A percentile compares a stretch with the other conserved stretches of the same genome.
phyloP scores from a whole-genome alignment of 2,113 vertebrate genomes.

The Grammomys surdaster region DNA sequence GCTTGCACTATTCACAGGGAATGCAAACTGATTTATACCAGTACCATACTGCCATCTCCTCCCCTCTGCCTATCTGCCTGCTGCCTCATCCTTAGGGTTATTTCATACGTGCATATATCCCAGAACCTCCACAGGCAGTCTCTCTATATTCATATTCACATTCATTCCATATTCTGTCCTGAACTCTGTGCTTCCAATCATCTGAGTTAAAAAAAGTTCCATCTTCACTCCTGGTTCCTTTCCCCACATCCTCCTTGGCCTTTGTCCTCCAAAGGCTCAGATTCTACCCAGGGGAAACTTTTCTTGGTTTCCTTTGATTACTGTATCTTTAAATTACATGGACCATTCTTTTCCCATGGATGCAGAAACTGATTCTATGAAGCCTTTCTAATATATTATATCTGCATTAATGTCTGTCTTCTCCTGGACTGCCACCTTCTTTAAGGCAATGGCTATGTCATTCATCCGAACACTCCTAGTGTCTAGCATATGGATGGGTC shows the following conservation, averaged over 20 bases:
- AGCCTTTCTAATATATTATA: neutral
- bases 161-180: neutral
- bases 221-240: neutral
- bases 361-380: neutral
- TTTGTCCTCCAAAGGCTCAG: neutral
- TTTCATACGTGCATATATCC: accelerated
- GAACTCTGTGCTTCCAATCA: neutral
- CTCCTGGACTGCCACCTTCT: neutral
- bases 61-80: neutral
- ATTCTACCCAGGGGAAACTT: neutral
- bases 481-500: neutral
- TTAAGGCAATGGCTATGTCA: neutral
- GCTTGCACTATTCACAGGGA: neutral
- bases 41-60: neutral
- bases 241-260: neutral
- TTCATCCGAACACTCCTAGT: neutral
- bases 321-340: neutral
- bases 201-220: neutral
- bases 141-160: neutral
- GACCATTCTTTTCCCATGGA: neutral
- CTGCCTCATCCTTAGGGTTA: neutral
- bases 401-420: neutral
- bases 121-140: accelerated
- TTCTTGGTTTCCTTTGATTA: neutral
- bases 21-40: neutral